A percentile compares a stretch with the other conserved stretches of the same genome.
Conservation (phyloP, 2,797 vertebrate genomes). For the Myotis planiceps region DNA sequence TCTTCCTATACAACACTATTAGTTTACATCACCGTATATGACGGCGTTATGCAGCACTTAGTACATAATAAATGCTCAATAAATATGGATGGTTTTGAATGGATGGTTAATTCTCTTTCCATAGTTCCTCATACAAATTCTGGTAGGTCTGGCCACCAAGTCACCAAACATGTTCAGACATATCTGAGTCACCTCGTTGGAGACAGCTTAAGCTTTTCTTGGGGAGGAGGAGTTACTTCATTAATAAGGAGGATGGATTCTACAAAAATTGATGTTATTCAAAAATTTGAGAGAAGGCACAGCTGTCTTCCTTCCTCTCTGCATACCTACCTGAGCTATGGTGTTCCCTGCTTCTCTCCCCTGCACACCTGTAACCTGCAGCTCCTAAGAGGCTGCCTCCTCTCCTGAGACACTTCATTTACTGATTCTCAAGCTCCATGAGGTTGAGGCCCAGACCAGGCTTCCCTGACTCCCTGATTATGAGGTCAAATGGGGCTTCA, state of each 20-base stretch:
- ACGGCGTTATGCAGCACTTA: not conserved
- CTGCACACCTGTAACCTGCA: not conserved
- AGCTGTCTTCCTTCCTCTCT: not conserved
- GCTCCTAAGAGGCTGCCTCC: not conserved
- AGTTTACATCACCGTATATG: not conserved
- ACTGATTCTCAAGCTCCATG: not conserved
- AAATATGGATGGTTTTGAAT: not conserved
- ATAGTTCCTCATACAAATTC: not conserved
- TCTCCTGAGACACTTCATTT: not conserved
- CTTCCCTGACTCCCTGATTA: not conserved
- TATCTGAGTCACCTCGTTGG: not conserved
- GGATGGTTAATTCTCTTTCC: not conserved
- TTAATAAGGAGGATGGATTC: not conserved
- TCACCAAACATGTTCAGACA: not conserved
- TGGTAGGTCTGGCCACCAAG: not conserved
- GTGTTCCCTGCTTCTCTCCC: not conserved
- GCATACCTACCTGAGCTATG: accelerated
- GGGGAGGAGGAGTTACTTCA: too few relatives aligned
- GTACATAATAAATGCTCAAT: not conserved
- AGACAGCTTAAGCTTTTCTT: not conserved
- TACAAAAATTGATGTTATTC: not conserved
- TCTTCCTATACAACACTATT: not conserved
- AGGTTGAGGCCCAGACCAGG: not conserved
- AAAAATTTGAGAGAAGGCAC: not conserved
- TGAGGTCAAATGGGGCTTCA: not conserved